phyloP scores from a whole-genome alignment of 92 coral and sea anemone species.

The Porites evermanni region DNA sequence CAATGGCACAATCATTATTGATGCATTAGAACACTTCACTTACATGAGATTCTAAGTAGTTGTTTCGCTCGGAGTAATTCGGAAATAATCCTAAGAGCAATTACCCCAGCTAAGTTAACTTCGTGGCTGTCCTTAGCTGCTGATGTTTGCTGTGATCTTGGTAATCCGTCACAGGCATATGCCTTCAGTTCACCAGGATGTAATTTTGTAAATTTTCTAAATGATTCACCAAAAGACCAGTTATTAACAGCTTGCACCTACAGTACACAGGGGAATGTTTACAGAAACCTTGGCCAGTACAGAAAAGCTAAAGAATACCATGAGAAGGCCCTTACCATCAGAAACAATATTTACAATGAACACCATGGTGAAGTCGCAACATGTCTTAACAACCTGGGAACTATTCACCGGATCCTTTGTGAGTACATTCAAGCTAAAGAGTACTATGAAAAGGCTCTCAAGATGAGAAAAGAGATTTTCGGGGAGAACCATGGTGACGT shows the following conservation, averaged over 20 bases:
- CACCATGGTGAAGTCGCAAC: constrained; percentile 23
- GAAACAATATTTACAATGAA: not conserved
- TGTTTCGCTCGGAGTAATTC: too few species aligned
- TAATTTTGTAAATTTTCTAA: too few species aligned
- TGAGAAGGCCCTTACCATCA: constrained; percentile 22
- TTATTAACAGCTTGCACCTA: not conserved
- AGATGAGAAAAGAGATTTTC: not conserved
- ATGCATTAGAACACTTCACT: too few species aligned
- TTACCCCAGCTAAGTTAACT: too few species aligned
- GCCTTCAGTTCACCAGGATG: too few species aligned
- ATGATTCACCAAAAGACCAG: too few species aligned
- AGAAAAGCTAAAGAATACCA: constrained; percentile 24
- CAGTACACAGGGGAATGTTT: constrained; percentile 15
- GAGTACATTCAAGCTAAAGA: not conserved
- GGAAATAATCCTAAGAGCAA: too few species aligned
- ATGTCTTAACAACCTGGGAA: constrained; percentile 28
- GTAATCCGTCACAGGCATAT: too few species aligned
- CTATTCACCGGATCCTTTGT: not conserved
- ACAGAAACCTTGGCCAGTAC: not conserved
- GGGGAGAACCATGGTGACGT: not conserved
- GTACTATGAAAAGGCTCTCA: not conserved
- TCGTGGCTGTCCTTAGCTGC: too few species aligned
- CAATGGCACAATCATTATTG: too few species aligned
- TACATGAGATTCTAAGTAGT: not conserved
- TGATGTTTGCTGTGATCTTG: too few species aligned